Base-by-base conservation (phyloP, 2,888 invertebrate species). In the Leuctra nigra region DNA sequence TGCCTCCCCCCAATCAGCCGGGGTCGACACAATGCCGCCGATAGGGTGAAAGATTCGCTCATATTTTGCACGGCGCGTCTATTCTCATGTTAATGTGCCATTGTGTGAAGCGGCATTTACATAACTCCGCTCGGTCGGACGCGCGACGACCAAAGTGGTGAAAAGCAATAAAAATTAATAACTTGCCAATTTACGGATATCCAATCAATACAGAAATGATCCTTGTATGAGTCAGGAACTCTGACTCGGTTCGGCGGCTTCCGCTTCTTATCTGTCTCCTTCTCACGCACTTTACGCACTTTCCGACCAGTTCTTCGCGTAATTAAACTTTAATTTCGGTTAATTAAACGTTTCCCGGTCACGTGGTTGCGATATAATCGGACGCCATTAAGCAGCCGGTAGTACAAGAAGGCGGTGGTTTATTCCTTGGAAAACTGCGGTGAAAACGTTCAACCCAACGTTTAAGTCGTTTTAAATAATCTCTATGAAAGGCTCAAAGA, bases 41-140 rank as follows among this genome's bases (percentile, higher is more conserved):
- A 39, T 39, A n/a, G n/a, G n/a, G n/a, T n/a, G n/a, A n/a, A n/a
- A n/a, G n/a, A n/a, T n/a, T n/a, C n/a, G n/a, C n/a, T n/a, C n/a
- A n/a, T n/a, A n/a, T n/a, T n/a, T n/a, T n/a, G n/a, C n/a, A n/a
- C n/a, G n/a, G n/a, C n/a, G n/a, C n/a, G n/a, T 29, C 55, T 20
- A 56, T 56, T 56, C 55, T 23, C 22, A 56, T 56, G 55, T 25
- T 56, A 56, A 56, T 56, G 14, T 20, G 1, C 36, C n/a, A 25
- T 29, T 36, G 18, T 48, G 41, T 55, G n/a, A 22, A 20, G 35
- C 3, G 6, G 24, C 24, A 55, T 55, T 55, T 36, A 48, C 35
- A 55, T 55, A 55, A 47, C 48, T 48, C 48, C 35, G 35, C 33
- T 33, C n/a, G n/a, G n/a, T n/a, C n/a, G n/a, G n/a, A n/a, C n/a